Percentiles rank a stretch among this genome's conserved stretches.
Evolutionary conservation across 2,797 vertebrate species (phyloP).

Genomic region (Mastacembelus armatus): DNA sequence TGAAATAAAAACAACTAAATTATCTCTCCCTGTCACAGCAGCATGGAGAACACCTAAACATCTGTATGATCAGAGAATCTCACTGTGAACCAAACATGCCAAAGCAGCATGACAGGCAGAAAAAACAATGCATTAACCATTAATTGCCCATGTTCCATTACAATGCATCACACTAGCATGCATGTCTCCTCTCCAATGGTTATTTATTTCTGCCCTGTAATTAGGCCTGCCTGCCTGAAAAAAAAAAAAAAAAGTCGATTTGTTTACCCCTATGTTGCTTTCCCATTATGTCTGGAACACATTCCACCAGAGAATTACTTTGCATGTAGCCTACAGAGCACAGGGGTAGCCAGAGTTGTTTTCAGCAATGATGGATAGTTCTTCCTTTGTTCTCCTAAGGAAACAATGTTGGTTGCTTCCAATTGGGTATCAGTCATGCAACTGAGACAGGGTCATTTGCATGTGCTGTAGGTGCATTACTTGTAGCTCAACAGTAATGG

Average conservation of each 20-base stretch:
- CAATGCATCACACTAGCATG: constrained; percentile 68
- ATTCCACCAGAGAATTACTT: constrained; percentile 68
- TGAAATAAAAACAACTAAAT: no score
- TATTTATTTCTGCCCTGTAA: constrained; percentile 81
- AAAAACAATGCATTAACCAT: constrained; percentile 74
- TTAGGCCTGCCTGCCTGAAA: constrained; percentile 75
- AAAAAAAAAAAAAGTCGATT: constrained; percentile 74
- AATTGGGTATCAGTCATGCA: constrained; percentile 46
- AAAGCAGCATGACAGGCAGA: constrained; percentile 62
- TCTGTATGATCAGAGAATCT: constrained; percentile 41
- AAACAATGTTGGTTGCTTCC: constrained; percentile 45
- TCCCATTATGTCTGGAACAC: constrained; percentile 80
- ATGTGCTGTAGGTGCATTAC: constrained; percentile 10
- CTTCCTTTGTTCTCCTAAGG: constrained; percentile 61
- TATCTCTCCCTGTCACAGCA: constrained; percentile 14
- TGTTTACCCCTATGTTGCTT: constrained; percentile 80
- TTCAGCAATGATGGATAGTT: constrained; percentile 67
- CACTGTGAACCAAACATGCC: constrained; percentile 48
- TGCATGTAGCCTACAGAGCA: constrained; percentile 65
- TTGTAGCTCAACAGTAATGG: neutral
- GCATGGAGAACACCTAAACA: constrained; percentile 21
- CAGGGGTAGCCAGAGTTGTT: constrained; percentile 54
- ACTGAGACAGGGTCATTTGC: constrained; percentile 31
- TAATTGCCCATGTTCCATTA: constrained; percentile 71
- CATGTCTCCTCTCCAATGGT: constrained; percentile 69